Evolutionary conservation across 1,140 invertebrate genomes (phyloP), one percentile per base, ranked within the genome.

Genomic region (Drosophila nannoptera): DNA sequence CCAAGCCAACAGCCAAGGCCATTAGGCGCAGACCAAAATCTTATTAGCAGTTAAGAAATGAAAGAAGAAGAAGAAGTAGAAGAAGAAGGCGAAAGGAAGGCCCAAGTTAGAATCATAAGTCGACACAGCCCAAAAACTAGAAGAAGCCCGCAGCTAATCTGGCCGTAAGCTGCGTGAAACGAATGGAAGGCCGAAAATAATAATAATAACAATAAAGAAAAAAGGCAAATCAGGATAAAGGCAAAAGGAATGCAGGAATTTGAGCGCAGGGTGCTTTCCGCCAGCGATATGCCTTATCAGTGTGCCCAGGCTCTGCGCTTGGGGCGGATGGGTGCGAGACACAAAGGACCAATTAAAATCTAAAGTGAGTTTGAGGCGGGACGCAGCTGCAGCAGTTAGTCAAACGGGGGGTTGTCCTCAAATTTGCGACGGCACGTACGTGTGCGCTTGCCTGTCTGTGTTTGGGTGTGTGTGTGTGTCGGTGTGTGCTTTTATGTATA

Each of bases 311-410:
- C 55, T 54, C 58, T 16, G 58, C 11, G 14, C 5, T 40, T 7
- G 29, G 61, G 38, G 38, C 60, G 45, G 45, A 56, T 40, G 43
- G 55, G 32, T 42, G 72, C 75, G 69, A 86, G 77, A 81, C 81
- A 86, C 81, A 86, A 87, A 86, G 81, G 81, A 81, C 81, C 81
- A 86, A 86, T 86, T 86, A 86, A 87, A 86, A 77, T 81, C 70
- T 73, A 86, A 84, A 84, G 77, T 74, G 77, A 77, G 64, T 56
- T 72, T 68, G 29, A 55, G 46, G 65, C 46, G 48, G 56, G 53
- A 49, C 53, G 45, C 69, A 73, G 56, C 60, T 61, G 49, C 31
- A 12, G 32, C 35, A 29, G 14, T 45, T 58, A 71, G 56, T 56
- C 52, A 46, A 46, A 46, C 11, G 42, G 36, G 40, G 62, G 63